Conservation (phyloP, 2,797 vertebrate genomes). For the Coracias cyanogaster region DNA sequence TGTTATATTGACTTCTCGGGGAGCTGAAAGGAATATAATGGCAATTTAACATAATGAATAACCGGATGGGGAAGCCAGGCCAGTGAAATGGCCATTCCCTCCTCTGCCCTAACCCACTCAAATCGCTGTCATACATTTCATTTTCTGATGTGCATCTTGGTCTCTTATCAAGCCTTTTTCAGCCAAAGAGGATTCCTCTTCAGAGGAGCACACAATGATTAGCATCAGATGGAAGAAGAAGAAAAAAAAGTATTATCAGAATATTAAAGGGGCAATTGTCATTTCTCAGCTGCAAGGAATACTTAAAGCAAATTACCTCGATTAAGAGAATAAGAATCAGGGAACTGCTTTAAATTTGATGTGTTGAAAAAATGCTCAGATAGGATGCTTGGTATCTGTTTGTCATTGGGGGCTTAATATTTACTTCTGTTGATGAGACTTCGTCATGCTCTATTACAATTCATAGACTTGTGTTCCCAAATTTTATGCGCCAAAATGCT, state of each 20-base stretch:
- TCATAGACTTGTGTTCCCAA: conserved; percentile 78
- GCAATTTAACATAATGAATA: conserved; percentile 8
- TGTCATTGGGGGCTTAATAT: conserved; percentile 77
- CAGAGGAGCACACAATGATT: not conserved
- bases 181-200: not conserved
- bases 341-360: conserved; percentile 34
- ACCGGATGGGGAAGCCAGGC: not conserved
- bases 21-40: conserved; percentile 35
- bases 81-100: not conserved
- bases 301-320: conserved; percentile 54
- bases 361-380: not conserved
- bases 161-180: not conserved
- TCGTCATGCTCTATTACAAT: conserved; percentile 81
- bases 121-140: not conserved
- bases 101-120: not conserved
- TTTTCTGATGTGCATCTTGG: not conserved
- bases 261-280: conserved; percentile 56
- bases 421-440: conserved; percentile 84
- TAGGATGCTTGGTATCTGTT: conserved; percentile 52
- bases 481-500: conserved; percentile 78
- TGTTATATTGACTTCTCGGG: conserved; percentile 3
- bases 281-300: conserved; percentile 48
- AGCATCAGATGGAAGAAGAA: not conserved
- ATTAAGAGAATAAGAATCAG: conserved; percentile 55
- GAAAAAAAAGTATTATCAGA: not conserved